Conservation (phyloP, 2,888 invertebrate species). For the Eilema sororculum region DNA sequence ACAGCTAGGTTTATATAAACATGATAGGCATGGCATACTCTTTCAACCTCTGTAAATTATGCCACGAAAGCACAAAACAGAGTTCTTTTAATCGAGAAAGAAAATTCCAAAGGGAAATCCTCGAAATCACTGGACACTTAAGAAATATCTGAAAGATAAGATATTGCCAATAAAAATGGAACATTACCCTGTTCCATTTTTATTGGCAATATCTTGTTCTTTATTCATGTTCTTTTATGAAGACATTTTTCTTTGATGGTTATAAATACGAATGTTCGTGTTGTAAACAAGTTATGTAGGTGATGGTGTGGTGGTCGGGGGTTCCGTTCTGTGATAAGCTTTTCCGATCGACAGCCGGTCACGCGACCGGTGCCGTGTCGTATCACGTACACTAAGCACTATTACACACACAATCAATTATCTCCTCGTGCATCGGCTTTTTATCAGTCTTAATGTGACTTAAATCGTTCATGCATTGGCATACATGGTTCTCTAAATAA, state of each 20-base stretch:
- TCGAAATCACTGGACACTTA: constrained; percentile 15
- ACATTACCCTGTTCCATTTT: too few species aligned
- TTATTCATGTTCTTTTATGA: constrained; percentile 28
- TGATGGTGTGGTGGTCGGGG: constrained; percentile 51
- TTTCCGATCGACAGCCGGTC: constrained; percentile 66
- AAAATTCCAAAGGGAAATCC: constrained; percentile 22
- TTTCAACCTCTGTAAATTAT: background rate
- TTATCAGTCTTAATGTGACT: constrained; percentile 12
- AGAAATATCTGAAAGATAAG: constrained; percentile 18
- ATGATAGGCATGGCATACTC: background rate
- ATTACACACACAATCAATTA: constrained; percentile 60
- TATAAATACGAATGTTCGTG: constrained; percentile 61
- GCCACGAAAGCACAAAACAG: background rate
- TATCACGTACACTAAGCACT: constrained; percentile 44
- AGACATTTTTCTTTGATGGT: constrained; percentile 47
- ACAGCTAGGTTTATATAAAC: background rate
- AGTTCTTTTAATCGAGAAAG: background rate
- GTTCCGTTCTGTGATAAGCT: constrained; percentile 65
- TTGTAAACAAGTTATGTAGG: constrained; percentile 63
- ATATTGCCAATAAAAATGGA: constrained; percentile 34
- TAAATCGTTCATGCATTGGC: background rate
- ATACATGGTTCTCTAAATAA: background rate
- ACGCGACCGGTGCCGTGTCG: constrained; percentile 55
- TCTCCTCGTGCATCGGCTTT: constrained; percentile 36
- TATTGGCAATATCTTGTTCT: too few species aligned